A percentile compares a stretch with the other conserved stretches of the same genome.
Evolutionary conservation across 2,113 vertebrate species (phyloP).

Genomic region (Ascaphus truei): DNA sequence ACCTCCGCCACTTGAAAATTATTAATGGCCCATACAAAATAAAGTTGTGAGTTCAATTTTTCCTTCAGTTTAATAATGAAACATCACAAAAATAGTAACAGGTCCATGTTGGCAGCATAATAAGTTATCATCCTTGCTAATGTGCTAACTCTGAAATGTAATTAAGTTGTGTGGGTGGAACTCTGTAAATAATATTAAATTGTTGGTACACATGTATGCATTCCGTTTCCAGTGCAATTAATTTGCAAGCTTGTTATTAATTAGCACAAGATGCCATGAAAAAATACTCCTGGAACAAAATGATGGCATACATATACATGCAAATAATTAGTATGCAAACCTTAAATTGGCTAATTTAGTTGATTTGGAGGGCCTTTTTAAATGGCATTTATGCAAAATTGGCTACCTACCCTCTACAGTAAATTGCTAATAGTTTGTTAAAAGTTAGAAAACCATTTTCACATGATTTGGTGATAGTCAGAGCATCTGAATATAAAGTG

Average conservation of each 20-base stretch:
- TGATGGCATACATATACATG: not conserved
- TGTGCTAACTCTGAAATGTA: slow-evolving; percentile 29
- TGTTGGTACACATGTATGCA: slow-evolving; percentile 35
- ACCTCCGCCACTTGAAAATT: slow-evolving; percentile 15
- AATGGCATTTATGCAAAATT: not conserved
- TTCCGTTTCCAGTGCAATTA: slow-evolving; percentile 24
- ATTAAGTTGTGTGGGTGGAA: slow-evolving; percentile 29
- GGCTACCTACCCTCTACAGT: not conserved
- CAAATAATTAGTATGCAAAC: not conserved
- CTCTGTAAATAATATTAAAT: slow-evolving; percentile 28
- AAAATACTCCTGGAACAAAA: not conserved
- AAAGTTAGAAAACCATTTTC: too few relatives aligned
- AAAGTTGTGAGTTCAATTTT: slow-evolving; percentile 8
- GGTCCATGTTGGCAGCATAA: slow-evolving; percentile 26
- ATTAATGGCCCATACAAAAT: not conserved
- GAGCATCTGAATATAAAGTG: too few relatives aligned
- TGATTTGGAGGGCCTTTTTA: too few relatives aligned
- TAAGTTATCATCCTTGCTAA: slow-evolving; percentile 31
- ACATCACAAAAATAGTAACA: slow-evolving; percentile 19
- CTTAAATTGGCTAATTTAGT: not conserved
- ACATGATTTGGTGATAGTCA: too few relatives aligned
- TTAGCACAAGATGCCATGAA: slow-evolving; percentile 5
- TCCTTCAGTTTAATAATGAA: slow-evolving; percentile 24
- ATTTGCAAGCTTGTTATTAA: slow-evolving; percentile 31
- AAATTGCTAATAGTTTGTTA: too few relatives aligned